phyloP scores from a whole-genome alignment of 2,113 vertebrate genomes.

The Rhineura floridana region DNA sequence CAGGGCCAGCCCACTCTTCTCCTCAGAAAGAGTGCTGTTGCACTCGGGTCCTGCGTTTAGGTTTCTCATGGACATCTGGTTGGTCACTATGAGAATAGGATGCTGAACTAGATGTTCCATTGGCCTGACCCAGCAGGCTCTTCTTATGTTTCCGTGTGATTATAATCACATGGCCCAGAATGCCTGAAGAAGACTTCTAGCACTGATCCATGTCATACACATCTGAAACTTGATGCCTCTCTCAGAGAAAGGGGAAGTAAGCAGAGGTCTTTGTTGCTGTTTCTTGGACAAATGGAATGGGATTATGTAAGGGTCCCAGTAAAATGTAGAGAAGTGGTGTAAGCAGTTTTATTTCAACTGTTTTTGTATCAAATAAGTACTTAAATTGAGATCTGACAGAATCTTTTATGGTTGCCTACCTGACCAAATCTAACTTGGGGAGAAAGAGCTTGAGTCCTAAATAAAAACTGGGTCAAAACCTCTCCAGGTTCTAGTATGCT shows the following conservation, averaged over 20 bases:
- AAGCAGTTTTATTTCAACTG: background rate
- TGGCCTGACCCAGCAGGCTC: too few species aligned
- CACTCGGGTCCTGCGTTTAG: too few species aligned
- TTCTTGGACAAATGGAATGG: background rate
- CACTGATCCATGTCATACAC: background rate
- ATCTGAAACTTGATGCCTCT: background rate
- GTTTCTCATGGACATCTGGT: too few species aligned
- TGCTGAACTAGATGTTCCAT: too few species aligned
- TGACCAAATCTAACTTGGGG: background rate
- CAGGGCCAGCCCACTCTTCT: too few species aligned
- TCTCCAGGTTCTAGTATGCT: background rate
- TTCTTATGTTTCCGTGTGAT: too few species aligned
- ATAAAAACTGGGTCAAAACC: background rate
- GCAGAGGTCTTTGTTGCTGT: background rate
- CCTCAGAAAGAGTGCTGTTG: too few species aligned
- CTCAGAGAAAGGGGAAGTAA: background rate
- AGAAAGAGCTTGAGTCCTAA: background rate
- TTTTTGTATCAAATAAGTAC: background rate
- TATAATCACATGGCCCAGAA: too few species aligned
- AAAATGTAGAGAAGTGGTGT: background rate
- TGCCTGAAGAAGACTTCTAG: background rate
- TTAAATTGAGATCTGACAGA: background rate
- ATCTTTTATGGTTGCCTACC: background rate
- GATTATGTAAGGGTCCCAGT: background rate
- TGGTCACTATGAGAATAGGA: too few species aligned